phyloP scores from a whole-genome alignment of 1,140 invertebrate species.

The Drosophila simulans region DNA sequence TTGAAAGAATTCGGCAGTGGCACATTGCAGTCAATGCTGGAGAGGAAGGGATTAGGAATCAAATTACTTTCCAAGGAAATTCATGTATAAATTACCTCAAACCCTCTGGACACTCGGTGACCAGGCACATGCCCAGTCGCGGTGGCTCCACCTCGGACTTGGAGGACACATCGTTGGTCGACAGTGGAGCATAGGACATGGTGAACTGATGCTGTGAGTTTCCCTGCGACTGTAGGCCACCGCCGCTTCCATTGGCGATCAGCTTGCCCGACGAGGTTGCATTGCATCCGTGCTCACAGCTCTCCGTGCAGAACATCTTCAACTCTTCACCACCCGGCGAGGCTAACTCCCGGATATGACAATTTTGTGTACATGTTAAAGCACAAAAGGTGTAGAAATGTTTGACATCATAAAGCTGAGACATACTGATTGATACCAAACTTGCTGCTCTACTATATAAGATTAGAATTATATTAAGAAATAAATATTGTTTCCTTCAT shows the following conservation, averaged over 20 bases:
- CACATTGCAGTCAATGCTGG: conserved; percentile 63
- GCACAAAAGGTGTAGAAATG: neutral
- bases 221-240: neutral
- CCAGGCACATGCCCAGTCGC: conserved; percentile 56
- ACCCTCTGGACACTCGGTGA: conserved; percentile 63
- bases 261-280: conserved; percentile 23
- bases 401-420: neutral
- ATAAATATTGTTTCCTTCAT: too few relatives aligned
- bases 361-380: conserved; percentile 53
- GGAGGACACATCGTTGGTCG: conserved; percentile 2
- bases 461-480: too few relatives aligned
- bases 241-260: conserved; percentile 2
- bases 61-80: too few relatives aligned
- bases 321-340: conserved; percentile 2
- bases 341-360: neutral
- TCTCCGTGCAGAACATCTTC: conserved; percentile 58
- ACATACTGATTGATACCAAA: neutral
- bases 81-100: conserved; percentile 35
- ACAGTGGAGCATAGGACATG: conserved; percentile 25
- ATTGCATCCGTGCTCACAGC: conserved; percentile 53
- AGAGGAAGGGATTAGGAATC: neutral
- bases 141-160: conserved; percentile 23
- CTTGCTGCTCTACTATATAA: too few relatives aligned
- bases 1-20: conserved; percentile 53
- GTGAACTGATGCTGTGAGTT: conserved; percentile 9